These are phyloP conservation scores for Petrocephalus zakoni DNA, from an alignment of 2,113 vertebrate species.

Conservation along the genomic window DNA sequence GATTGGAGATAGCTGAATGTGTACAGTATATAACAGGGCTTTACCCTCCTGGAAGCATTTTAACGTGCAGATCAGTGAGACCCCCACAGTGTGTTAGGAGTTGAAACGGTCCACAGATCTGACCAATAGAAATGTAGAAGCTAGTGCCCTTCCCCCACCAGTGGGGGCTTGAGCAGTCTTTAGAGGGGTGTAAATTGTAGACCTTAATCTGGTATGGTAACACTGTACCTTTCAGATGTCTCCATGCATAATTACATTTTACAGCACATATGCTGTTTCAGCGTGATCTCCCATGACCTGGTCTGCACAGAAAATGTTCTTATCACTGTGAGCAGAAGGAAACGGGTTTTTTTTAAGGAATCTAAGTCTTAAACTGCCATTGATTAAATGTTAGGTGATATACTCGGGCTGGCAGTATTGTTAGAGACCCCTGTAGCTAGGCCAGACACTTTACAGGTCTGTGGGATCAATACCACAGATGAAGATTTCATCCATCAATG, in stretches of 20 bases:
- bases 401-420: constrained; percentile 69
- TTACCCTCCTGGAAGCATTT: background rate
- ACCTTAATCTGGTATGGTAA: background rate
- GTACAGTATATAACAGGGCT: background rate
- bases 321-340: background rate
- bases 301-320: background rate
- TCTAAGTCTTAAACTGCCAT: constrained; percentile 66
- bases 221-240: background rate
- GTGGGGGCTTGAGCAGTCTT: background rate
- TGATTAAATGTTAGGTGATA: constrained; percentile 78
- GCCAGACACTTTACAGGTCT: constrained; percentile 70
- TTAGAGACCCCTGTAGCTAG: constrained; percentile 62
- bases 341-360: constrained; percentile 42
- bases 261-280: background rate
- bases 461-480: constrained; percentile 66
- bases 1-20: background rate
- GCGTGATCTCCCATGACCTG: background rate
- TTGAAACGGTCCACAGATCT: background rate
- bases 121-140: background rate
- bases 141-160: background rate
- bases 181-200: background rate
- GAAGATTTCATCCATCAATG: constrained; percentile 73
- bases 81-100: background rate
- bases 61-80: background rate
- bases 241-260: background rate